Evolutionary conservation across 2,797 vertebrate species (phyloP), one percentile per base, ranked within the genome.

Genomic region (Heliangelus exortis): DNA sequence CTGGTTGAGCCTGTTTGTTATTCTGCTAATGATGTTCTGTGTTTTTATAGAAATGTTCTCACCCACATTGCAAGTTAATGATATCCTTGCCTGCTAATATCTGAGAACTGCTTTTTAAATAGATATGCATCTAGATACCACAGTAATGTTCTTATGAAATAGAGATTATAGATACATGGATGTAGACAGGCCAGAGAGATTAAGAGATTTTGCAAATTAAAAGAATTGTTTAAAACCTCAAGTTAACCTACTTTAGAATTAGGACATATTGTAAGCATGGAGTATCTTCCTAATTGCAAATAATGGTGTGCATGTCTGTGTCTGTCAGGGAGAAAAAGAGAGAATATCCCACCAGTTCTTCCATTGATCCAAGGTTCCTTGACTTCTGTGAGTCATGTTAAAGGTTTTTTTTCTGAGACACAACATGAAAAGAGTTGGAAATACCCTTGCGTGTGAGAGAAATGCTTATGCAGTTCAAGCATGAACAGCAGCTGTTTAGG

Each of bases 141-240:
- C 21, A 71, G 21, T 41, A 65, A 72, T 54, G 34, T 23, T 36
- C 0, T 84, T 86, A 72, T 15, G 62, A 96, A 95, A 86, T 33
- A 5, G 26, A 75, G 45, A 88, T 72, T 86, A 84, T 69, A 87
- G 63, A 69, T 53, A 48, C 20, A 12, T 31, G 26, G 21, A 23
- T 69, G 41, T n/a, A 87, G 28, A 36, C 28, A 84, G 39, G 22
- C 22, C 53, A 34, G 20, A 87, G 61, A 91, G 21, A 66, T 73
- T 62, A 82, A 62, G 34, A 67, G 51, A 55, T 94, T 87, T 94
- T 92, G 59, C 76, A 86, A 84, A 34, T 54, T 62, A 55, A 83
- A 84, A 88, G 11, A 93, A 76, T 45, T 73, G 15, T 76, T 86
- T 86, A 91, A 94, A 94, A 84, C n/a, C 48, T 90, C 43, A 73